Evolutionary conservation across 53 echinoderm and acorn worm species (phyloP), one percentile per base, ranked within the genome.

Genomic region (Temnopleurus reevesii): DNA sequence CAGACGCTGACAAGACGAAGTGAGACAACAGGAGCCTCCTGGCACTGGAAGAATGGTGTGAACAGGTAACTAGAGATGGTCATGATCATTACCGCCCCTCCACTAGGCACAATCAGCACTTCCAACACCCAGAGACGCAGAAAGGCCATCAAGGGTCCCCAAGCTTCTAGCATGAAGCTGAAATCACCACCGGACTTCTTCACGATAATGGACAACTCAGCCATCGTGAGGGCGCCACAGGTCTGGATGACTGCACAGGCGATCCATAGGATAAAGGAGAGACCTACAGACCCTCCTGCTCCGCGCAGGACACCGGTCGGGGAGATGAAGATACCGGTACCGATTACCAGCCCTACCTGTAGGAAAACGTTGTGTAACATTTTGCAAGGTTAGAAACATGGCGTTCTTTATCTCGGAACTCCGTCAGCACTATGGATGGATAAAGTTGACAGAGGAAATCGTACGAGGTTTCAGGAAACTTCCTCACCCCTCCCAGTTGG

Each of bases 241-340:
- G 65, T 23, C 8, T 86, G 45, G 59, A 91, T 86, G 8, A 91
- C 33, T 6, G 86, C 91, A 29, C 91, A 91, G 12, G 41, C 36
- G 8, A 91, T 49, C 91, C 91, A 91, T 25, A 91, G 29, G 23
- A 91, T 30, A n/a, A 91, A 49, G 12, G 91, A 76, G 8, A 86
- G 55, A 0, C 91, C 91, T 0, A 91, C 91, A 26, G 91, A 91
- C 7, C 91, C 91, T 45, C 91, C 46, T 24, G 86, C 86, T 19
- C 91, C 91, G 13, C 77, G 55, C 8, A 91, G 86, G 17, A 91
- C 79, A 4, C 91, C 91, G 13, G 91, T 59, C 28, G 91, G 91
- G 15, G 91, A 91, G 24, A 91, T 65, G n/a, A 91, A 91, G 43
- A 91, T 91, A 0, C 91, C 91, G 8, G 91, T 91, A 12, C 91